A percentile compares a stretch with the other conserved stretches of the same genome.
These are phyloP conservation scores for Proisotoma minuta DNA, from an alignment of 2,888 invertebrate species.

Conservation along the genomic window DNA sequence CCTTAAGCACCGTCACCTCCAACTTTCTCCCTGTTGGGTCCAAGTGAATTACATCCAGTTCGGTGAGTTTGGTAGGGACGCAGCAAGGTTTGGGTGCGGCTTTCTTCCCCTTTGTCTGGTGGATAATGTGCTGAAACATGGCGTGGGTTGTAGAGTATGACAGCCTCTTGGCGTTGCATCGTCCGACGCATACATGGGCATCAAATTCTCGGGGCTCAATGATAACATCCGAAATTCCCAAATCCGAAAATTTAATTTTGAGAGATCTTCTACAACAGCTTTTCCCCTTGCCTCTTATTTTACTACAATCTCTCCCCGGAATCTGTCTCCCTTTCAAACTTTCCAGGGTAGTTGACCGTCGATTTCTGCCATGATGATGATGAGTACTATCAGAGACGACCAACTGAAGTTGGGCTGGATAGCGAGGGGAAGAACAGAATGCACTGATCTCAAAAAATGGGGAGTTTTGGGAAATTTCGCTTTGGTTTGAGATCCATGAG, in stretches of 20 bases:
- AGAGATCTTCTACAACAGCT: constrained; percentile 45
- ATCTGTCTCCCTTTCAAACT: constrained; percentile 31
- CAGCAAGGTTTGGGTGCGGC: constrained; percentile 44
- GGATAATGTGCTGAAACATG: constrained; percentile 46
- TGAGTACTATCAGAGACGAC: no score
- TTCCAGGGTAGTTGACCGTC: constrained; percentile 35
- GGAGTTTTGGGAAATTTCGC: background rate
- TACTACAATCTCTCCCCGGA: constrained; percentile 42
- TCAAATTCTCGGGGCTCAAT: constrained; percentile 46
- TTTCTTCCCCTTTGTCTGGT: constrained; percentile 38
- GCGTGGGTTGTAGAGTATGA: constrained; percentile 45
- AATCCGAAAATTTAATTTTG: constrained; percentile 44
- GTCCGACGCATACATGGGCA: constrained; percentile 45
- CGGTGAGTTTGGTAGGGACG: constrained; percentile 43
- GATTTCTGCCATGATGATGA: no score
- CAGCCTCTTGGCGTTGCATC: constrained; percentile 44
- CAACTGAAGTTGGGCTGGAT: no score
- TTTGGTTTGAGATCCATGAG: background rate
- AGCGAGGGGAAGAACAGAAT: background rate
- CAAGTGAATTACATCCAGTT: constrained; percentile 45
- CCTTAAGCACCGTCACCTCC: constrained; percentile 44
- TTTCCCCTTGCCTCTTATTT: constrained; percentile 43
- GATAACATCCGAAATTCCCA: constrained; percentile 45
- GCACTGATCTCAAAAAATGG: background rate
- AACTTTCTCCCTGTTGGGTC: constrained; percentile 36